Base-by-base conservation (phyloP, 2,797 vertebrate genomes). In the Apodemus agrarius region DNA sequence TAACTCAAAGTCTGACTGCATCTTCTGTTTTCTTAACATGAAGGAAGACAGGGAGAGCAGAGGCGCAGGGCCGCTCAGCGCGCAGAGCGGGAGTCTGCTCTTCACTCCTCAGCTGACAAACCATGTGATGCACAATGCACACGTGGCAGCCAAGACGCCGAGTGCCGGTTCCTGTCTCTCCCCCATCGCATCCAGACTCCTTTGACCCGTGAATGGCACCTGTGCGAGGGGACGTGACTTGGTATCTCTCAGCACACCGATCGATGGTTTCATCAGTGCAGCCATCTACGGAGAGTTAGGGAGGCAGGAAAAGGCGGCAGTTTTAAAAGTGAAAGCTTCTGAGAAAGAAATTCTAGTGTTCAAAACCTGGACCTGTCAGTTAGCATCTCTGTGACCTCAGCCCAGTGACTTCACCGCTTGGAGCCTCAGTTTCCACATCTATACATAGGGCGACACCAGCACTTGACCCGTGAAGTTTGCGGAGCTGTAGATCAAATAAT, bases 11-110 rank as follows among this genome's bases (percentile, higher is more conserved):
- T 93, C 97, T 75, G 29, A 96, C 97, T 97, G 84, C 81, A 90
- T 98, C 97, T 97, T 97, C 97, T 98, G 93, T 97, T 97, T 96
- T 97, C 97, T 88, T 81, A 98, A 97, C 74, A 89, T 96, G 97
- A 98, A 97, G 96, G 93, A 97, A 98, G 96, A 97, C 76, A 72
- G 94, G 93, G 65, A 94, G 92, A 95, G 65, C 52, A 0, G 0
- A 90, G 61, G 67, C 94, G 94, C 97, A 26, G 90, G 96, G 96
- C 0, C 0, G 0, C 95, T 93, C 43, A 49, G 46, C 46, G 17
- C 84, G 57, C 76, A 37, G 87, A 0, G 97, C 96, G 97, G 94
- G 96, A 96, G 91, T 89, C 88, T 59, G 21, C 69, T 90, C 94
- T 95, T 96, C 74, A 37, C 94, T 96, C 97, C 96, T 84, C 98